Conservation (phyloP, 2,888 invertebrate species). For the Perdita meconis region DNA sequence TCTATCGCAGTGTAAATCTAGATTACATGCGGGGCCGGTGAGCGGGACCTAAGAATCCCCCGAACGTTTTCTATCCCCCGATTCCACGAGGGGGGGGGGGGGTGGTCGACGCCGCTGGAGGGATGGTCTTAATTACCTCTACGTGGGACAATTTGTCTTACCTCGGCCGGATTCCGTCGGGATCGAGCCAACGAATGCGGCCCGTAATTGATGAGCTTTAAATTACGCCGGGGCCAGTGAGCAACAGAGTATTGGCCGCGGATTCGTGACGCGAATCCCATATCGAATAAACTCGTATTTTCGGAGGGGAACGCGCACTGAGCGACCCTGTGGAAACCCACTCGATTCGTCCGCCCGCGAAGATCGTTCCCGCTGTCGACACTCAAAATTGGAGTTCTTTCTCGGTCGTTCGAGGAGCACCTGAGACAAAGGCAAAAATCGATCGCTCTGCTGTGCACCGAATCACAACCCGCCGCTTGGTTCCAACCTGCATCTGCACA, state of each 20-base stretch:
- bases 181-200: conserved; percentile 25
- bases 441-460: background rate
- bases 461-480: background rate
- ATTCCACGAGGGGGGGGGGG: background rate
- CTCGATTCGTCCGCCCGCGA: background rate
- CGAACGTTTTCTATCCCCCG: conserved; percentile 38
- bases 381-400: conserved; percentile 17
- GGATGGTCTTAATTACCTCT: conserved; percentile 49
- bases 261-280: conserved; percentile 20
- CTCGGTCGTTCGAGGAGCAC: background rate
- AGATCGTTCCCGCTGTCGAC: conserved; percentile 7
- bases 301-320: background rate
- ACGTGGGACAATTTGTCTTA: conserved; percentile 41
- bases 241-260: conserved; percentile 8
- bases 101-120: background rate
- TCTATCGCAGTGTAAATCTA: conserved; percentile 49
- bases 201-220: conserved; percentile 31
- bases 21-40: conserved; percentile 25
- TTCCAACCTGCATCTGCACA: background rate
- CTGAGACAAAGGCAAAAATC: conserved; percentile 30
- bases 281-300: conserved; percentile 13
- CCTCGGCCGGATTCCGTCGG: background rate
- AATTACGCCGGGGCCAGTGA: conserved; percentile 22
- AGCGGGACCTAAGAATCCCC: conserved; percentile 30
- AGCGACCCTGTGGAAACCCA: background rate